Evolutionary conservation across 2,797 vertebrate species (phyloP).

Genomic region (Catamblyrhynchus diadema): DNA sequence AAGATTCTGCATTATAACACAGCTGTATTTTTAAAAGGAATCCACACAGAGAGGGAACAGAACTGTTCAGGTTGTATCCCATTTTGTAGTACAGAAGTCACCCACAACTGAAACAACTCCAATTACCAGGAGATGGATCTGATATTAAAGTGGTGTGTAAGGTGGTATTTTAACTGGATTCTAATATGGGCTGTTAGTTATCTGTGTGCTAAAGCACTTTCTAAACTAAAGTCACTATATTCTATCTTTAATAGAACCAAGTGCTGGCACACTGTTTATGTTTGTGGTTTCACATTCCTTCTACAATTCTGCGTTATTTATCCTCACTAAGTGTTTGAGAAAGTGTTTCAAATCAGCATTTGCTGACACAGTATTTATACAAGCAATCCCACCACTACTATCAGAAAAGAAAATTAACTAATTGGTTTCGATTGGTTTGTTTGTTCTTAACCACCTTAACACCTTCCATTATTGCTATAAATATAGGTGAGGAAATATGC

Average conservation of each 20-base stretch:
- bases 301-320: not conserved
- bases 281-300: not conserved
- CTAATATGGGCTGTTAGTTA: not conserved
- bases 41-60: not conserved
- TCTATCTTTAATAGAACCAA: not conserved
- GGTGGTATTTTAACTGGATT: not conserved
- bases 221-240: not conserved
- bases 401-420: not conserved
- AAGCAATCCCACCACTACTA: not conserved
- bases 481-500: not conserved
- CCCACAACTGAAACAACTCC: not conserved
- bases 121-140: not conserved
- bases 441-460: not conserved
- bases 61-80: not conserved
- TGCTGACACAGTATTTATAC: not conserved
- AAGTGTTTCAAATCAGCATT: not conserved
- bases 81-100: not conserved
- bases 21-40: not conserved
- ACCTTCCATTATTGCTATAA: not conserved
- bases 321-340: not conserved
- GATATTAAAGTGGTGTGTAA: not conserved
- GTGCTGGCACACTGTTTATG: not conserved
- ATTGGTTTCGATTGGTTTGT: not conserved
- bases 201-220: not conserved
- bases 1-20: not conserved